These are phyloP conservation scores for Sebastes hubbsi DNA, from an alignment of 2,797 vertebrate genomes.

Conservation along the genomic window DNA sequence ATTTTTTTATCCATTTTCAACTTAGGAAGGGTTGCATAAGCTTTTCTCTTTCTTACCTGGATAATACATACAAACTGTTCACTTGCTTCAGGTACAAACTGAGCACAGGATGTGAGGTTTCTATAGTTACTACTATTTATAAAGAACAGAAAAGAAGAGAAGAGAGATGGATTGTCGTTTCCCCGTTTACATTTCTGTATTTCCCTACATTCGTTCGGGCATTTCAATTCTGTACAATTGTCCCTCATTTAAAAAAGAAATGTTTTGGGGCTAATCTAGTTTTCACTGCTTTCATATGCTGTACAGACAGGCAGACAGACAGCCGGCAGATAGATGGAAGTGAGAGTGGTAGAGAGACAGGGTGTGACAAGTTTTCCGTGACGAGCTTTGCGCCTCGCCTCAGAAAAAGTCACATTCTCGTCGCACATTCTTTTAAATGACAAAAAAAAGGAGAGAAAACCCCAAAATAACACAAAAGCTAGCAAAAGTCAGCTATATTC, in stretches of 20 bases:
- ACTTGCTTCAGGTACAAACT: neutral
- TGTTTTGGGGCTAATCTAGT: neutral
- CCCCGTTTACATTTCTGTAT: neutral
- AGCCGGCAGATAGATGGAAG: neutral
- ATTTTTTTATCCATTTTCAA: neutral
- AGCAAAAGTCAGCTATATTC: neutral
- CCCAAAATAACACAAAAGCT: conserved; percentile 14
- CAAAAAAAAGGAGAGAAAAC: neutral
- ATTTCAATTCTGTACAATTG: neutral
- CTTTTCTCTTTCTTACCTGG: neutral
- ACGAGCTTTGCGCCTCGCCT: conserved; percentile 8
- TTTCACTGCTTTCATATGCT: neutral
- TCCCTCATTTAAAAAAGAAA: neutral
- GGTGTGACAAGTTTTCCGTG: conserved; percentile 21
- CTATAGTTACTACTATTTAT: neutral
- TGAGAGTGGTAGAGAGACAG: neutral
- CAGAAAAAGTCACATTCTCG: conserved; percentile 33
- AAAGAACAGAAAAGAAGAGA: neutral
- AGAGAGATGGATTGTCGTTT: neutral
- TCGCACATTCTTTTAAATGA: neutral
- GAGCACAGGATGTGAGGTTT: conserved; percentile 2
- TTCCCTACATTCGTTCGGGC: neutral
- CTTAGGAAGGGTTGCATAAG: neutral
- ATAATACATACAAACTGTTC: neutral
- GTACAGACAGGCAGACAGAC: neutral